Evolutionary conservation across 2,888 invertebrate species (phyloP).

Genomic region (Magallana nippona): DNA sequence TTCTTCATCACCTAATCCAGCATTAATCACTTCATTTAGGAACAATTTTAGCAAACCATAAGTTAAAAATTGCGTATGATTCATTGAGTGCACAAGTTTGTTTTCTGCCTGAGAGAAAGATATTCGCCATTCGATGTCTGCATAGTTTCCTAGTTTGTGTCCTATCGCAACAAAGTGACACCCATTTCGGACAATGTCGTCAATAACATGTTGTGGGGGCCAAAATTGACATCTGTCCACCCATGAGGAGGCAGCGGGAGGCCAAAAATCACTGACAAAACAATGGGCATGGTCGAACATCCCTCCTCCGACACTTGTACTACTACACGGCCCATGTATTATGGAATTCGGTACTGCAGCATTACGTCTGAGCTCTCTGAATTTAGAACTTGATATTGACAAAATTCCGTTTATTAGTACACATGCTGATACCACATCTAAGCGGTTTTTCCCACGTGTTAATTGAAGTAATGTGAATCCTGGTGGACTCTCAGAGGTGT

Average conservation of each 20-base stretch:
- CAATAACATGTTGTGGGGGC: background rate
- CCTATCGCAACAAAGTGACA: conserved; percentile 27
- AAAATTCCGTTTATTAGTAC: background rate
- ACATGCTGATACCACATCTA: background rate
- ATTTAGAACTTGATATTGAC: background rate
- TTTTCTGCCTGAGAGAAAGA: conserved; percentile 34
- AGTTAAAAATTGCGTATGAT: conserved; percentile 17
- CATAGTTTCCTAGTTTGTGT: background rate
- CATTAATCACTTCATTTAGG: conserved; percentile 19
- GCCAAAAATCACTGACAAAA: background rate
- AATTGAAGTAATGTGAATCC: background rate
- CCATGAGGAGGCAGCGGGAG: background rate
- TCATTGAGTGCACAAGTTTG: background rate
- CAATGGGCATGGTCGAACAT: conserved; percentile 1
- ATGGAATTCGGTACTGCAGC: background rate
- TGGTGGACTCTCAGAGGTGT: background rate
- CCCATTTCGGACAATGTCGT: background rate
- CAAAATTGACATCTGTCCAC: background rate
- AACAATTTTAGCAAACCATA: conserved; percentile 22
- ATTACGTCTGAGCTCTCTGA: background rate
- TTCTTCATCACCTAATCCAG: background rate
- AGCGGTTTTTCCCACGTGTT: background rate
- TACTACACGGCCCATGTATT: conserved; percentile 15
- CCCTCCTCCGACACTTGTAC: background rate
- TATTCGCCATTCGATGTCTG: background rate